These are phyloP conservation scores for Amazona ochrocephala DNA, from an alignment of 2,797 vertebrate species.

Conservation along the genomic window DNA sequence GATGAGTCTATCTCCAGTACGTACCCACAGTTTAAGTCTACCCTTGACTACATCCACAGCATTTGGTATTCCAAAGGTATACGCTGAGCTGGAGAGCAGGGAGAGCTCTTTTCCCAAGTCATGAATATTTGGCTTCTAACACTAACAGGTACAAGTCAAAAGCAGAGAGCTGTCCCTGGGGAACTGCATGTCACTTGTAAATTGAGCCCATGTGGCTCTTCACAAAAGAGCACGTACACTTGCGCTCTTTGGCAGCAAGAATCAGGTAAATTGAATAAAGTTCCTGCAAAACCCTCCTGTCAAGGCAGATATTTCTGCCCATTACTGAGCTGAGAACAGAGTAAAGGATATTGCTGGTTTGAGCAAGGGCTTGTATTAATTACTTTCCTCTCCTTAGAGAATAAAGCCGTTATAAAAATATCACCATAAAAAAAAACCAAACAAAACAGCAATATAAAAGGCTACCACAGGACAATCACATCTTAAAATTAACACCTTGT, in stretches of 20 bases:
- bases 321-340: not conserved
- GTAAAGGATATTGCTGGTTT: not conserved
- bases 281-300: not conserved
- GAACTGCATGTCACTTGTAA: not conserved
- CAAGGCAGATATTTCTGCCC: not conserved
- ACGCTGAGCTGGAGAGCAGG: not conserved
- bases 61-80: not conserved
- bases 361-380: not conserved
- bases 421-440: rapidly evolving
- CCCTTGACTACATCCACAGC: not conserved
- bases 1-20: not conserved
- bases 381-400: not conserved
- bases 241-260: not conserved
- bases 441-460: not conserved
- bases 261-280: not conserved
- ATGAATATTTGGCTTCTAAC: slow-evolving; percentile 5
- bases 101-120: not conserved
- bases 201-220: not conserved
- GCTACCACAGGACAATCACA: not conserved
- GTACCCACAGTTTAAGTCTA: not conserved
- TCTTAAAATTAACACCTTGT: slow-evolving; percentile 22
- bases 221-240: not conserved
- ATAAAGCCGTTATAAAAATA: not conserved
- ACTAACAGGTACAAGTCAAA: not conserved
- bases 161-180: not conserved